phyloP scores from a whole-genome alignment of 2,888 invertebrate genomes.

The Oscheius sp. region DNA sequence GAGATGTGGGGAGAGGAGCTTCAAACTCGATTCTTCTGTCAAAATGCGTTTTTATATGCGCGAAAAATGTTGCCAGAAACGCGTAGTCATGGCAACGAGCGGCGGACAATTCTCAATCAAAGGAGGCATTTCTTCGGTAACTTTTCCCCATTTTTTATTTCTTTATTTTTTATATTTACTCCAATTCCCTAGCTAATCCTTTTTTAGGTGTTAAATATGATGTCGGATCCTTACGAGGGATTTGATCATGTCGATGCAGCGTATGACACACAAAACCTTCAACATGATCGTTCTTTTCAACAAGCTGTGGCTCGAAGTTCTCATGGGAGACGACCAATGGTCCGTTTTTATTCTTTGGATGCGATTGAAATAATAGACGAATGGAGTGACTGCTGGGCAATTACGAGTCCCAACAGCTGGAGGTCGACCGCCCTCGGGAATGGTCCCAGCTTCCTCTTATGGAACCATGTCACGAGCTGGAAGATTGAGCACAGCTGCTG shows the following conservation, averaged over 20 bases:
- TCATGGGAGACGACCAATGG: slow-evolving; percentile 79
- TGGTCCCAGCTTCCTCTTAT: slow-evolving; percentile 17
- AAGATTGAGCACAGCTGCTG: slow-evolving; percentile 48
- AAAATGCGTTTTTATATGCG: too few relatives aligned
- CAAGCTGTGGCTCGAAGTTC: slow-evolving; percentile 80
- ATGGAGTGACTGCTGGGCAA: slow-evolving; percentile 5
- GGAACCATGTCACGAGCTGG: slow-evolving; percentile 8
- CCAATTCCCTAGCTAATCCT: background rate
- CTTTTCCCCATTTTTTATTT: background rate
- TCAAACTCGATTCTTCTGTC: too few relatives aligned
- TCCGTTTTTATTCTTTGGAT: background rate
- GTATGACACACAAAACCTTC: slow-evolving; percentile 74
- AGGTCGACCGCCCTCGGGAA: background rate
- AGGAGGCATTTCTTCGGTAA: slow-evolving; percentile 25
- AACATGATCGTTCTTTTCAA: slow-evolving; percentile 81
- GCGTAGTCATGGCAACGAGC: slow-evolving; percentile 17
- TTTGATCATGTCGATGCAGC: slow-evolving; percentile 68
- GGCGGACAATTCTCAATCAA: slow-evolving; percentile 22
- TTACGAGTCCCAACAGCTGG: background rate
- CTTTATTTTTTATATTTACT: background rate
- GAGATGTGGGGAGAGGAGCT: too few relatives aligned
- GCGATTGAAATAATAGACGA: background rate
- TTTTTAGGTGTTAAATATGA: slow-evolving; percentile 7
- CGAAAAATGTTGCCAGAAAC: background rate
- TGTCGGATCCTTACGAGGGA: slow-evolving; percentile 67